Conservation (phyloP, 2,797 vertebrate genomes). For the Scleropages formosus region DNA sequence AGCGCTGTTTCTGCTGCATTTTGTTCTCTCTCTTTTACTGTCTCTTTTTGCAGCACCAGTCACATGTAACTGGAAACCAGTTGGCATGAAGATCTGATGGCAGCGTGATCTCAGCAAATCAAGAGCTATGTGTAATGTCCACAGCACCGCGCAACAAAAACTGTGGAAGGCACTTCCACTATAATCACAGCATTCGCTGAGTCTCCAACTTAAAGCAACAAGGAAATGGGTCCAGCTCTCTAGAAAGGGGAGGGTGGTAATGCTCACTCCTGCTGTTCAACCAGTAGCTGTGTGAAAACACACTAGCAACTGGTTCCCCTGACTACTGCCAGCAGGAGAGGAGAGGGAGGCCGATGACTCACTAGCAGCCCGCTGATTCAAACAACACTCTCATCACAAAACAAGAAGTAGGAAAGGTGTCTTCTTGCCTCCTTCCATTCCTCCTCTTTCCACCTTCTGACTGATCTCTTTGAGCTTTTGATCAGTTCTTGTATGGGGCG, state of each 20-base stretch:
- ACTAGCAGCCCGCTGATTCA: conserved; percentile 50
- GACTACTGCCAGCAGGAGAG: background rate
- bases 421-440: conserved; percentile 38
- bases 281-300: background rate
- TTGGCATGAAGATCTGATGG: background rate
- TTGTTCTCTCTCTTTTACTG: background rate
- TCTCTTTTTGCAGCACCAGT: background rate
- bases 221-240: background rate
- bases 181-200: background rate
- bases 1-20: background rate
- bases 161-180: background rate
- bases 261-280: background rate
- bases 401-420: conserved; percentile 64
- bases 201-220: background rate
- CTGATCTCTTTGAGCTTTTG: background rate
- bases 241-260: background rate
- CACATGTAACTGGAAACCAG: background rate
- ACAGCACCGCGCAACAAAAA: background rate
- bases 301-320: conserved; percentile 2
- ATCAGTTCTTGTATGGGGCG: conserved; percentile 9
- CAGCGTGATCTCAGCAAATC: too few species aligned
- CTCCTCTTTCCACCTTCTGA: conserved; percentile 30
- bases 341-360: conserved; percentile 51
- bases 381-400: conserved; percentile 55
- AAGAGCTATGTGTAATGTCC: background rate